Evolutionary conservation across 2,113 vertebrate genomes (phyloP), one percentile per base, ranked within the genome.

Genomic region (Solea senegalensis): DNA sequence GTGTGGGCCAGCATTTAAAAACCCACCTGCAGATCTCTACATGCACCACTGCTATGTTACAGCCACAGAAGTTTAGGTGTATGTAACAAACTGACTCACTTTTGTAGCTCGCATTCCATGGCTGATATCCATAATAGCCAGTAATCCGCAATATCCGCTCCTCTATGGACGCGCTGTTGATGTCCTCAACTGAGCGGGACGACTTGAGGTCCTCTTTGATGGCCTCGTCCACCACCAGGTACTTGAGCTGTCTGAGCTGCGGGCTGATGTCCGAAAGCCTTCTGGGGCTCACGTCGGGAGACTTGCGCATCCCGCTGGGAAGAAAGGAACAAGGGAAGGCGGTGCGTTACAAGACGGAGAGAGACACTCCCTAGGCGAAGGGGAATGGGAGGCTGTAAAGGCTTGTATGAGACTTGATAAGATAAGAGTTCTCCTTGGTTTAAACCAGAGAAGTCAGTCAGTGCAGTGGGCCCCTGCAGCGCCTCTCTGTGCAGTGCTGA

Each of bases 251-350:
- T 81, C 96, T 93, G 79, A 98, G 96, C 91, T 98, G 96, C 85
- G 97, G 94, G 94, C 97, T 96, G 91, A 98, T 98, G 90, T 98
- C 97, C 45, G 97, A 98, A 90, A 98, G 95, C 91, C 97, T 94
- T 90, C 96, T 94, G 26, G 97, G 97, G 81, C 96, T 98, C 90
- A 97, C 94, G 87, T 98, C 95, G 50, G 96, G 95, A 63, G 96
- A 95, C 87, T 94, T 95, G 87, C 94, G 94, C 96, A 96, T 98
- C 85, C 96, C 93, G 88, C 95, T 96, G 90, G 85, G 90, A 85
- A 81, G 72, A n/a, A 86, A 69, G 86, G 53, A 69, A 85, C 58
- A 90, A 54, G 41, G 52, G 69, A 55, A 48, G 70, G 56, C 44
- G 66, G 60, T 45, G 69, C 13, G 71, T 74, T 83, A 71, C 3